Evolutionary conservation across 2,113 vertebrate species (phyloP).

Genomic region (Odocoileus hemionus): DNA sequence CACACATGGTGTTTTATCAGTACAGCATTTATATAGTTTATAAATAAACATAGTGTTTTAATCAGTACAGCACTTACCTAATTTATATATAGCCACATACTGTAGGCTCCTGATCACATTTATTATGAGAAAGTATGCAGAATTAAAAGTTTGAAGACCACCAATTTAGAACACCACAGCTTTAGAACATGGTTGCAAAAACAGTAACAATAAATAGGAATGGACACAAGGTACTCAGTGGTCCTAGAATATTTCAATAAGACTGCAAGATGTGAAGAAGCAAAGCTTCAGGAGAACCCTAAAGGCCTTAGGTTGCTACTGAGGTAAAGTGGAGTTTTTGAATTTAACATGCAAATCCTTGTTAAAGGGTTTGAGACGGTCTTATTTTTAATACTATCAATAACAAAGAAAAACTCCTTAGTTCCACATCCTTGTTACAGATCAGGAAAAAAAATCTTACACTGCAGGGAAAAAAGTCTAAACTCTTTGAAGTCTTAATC

Average conservation of each 20-base stretch:
- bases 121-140: neutral
- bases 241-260: neutral
- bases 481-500: neutral
- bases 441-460: neutral
- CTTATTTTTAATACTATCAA: neutral
- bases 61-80: neutral
- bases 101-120: neutral
- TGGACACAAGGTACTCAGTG: neutral
- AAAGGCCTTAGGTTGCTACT: neutral
- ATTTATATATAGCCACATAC: neutral
- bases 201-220: neutral
- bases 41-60: neutral
- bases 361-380: neutral
- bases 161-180: neutral
- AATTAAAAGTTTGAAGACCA: neutral
- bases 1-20: neutral
- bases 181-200: neutral
- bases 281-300: neutral
- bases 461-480: neutral
- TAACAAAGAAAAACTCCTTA: conserved; percentile 13
- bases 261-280: neutral
- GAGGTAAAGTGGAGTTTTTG: neutral
- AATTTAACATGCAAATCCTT: conserved; percentile 8
- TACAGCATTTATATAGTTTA: neutral
- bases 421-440: neutral